Evolutionary conservation across 2,888 invertebrate species (phyloP), one percentile per base, ranked within the genome.

Genomic region (Trichogramma dendrolimi): DNA sequence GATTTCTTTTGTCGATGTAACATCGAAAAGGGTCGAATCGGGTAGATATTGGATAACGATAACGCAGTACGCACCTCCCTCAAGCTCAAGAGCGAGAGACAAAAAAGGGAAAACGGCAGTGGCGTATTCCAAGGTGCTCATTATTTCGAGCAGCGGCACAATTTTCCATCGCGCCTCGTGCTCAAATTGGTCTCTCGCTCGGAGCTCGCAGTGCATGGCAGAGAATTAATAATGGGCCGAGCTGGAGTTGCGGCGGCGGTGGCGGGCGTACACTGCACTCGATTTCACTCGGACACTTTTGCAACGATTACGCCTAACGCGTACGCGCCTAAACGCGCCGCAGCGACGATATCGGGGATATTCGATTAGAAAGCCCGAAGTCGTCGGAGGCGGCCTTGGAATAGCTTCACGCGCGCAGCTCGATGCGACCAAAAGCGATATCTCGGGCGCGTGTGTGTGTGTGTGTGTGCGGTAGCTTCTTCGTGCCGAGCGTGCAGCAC

Each of bases 251-350:
- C 11, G 27, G 27, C 14, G 14, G 14, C 27, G 27, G 27, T 51
- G 51, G 51, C 39, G 5, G 42, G 53, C 3, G 38, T 53, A 10
- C 58, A n/a, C 49, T 27, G 27, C 27, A 46, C 39, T 1, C 63
- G 63, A 63, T 63, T 63, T 63, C 63, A 60, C 63, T 56, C 48
- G 49, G 38, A 8, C 48, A 60, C 63, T 63, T 63, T 63, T 60
- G 60, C 60, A 55, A 63, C 60, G 60, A 63, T 63, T 63, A 63
- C 60, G 60, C 63, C 55, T 53, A 58, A 53, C 51, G 57, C 60
- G 47, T 5, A 4, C n/a, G n/a, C 4, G 54, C 44, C 5, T 7
- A 44, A 3, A 42, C 49, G 41, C 51, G 27, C 10, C 49, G 48
- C 47, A 10, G 47, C 11, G 6, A 14, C 56, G 56, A 57, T 55